Evolutionary conservation across 1,140 invertebrate species (phyloP), one percentile per base, ranked within the genome.

Genomic region (Telenomus remus): DNA sequence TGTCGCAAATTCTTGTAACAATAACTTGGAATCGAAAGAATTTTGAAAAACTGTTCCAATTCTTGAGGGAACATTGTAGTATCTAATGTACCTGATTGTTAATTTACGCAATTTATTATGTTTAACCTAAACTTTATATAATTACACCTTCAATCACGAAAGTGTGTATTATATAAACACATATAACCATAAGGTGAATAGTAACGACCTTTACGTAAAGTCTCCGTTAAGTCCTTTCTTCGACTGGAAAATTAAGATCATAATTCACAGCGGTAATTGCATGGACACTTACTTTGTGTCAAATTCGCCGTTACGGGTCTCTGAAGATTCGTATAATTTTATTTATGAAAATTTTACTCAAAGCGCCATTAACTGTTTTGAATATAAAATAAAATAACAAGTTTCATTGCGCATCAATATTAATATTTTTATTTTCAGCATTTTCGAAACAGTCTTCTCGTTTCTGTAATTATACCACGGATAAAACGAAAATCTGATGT

Each of bases 161-260:
- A 39, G n/a, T 39, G 47, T 48, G 34, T 50, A 60, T 60, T 69
- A 69, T 60, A 69, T 60, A 69, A 60, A 60, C 47, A 39, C 35
- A 60, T 11, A 39, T 39, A 11, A 47, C 12, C 42, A 55, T 55
- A 65, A 56, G 61, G 51, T 55, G 51, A 65, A 39, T 19, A 55
- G 61, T 65, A 48, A 65, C 51, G 61, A 68, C 64, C 64, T 60
- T 70, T 39, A 59, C 55, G 64, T 68, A 68, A 68, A 68, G 48
- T 68, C 51, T 51, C 19, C 19, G 50, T 49, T 37, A 13, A 49
- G 16, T 68, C n/a, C 42, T 59, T 49, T 68, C 53, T 3, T 49
- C 34, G 44, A 37, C 60, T 56, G 48, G 42, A 27, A 64, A 65
- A 56, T 65, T 48, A 56, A 63, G 14, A 53, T 63, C 44, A 63